Conservation (phyloP, 2,797 vertebrate species). For the Parambassis ranga region DNA sequence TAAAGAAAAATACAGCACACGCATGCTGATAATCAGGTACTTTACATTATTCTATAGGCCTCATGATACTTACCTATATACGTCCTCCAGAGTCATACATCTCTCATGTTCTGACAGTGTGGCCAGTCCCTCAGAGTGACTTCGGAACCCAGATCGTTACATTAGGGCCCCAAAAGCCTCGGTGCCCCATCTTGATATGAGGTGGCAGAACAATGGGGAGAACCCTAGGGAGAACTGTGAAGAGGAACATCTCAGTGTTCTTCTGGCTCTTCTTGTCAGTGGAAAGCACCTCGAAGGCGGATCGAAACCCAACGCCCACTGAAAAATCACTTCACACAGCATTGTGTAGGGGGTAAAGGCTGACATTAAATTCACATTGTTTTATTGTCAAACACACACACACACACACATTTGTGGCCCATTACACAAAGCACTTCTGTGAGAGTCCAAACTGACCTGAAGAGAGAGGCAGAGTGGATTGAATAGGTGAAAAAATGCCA, state of each 20-base stretch:
- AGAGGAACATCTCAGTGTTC: constrained; percentile 56
- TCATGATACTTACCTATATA: constrained; percentile 12
- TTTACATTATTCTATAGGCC: constrained; percentile 27
- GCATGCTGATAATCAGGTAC: constrained; percentile 4
- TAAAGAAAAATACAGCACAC: neutral
- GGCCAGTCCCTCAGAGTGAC: constrained; percentile 66
- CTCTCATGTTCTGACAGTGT: constrained; percentile 64
- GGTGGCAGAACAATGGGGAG: constrained; percentile 65
- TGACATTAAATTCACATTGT: constrained; percentile 6
- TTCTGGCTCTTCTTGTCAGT: constrained; percentile 42
- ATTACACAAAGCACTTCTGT: neutral
- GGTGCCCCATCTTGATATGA: constrained; percentile 58
- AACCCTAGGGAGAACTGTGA: constrained; percentile 59
- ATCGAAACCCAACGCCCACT: constrained; percentile 66
- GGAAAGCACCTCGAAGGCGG: constrained; percentile 71
- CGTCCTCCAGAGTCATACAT: constrained; percentile 48
- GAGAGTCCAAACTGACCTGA: neutral
- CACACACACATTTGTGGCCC: neutral
- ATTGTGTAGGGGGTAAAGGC: constrained; percentile 23
- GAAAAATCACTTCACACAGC: constrained; percentile 22
- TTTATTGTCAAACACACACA: neutral
- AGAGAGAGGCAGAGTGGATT: neutral
- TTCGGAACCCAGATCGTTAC: constrained; percentile 59
- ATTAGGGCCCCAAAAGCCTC: constrained; percentile 54
- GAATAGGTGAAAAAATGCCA: neutral